phyloP scores from a whole-genome alignment of 2,113 vertebrate genomes.

The Scomber japonicus region DNA sequence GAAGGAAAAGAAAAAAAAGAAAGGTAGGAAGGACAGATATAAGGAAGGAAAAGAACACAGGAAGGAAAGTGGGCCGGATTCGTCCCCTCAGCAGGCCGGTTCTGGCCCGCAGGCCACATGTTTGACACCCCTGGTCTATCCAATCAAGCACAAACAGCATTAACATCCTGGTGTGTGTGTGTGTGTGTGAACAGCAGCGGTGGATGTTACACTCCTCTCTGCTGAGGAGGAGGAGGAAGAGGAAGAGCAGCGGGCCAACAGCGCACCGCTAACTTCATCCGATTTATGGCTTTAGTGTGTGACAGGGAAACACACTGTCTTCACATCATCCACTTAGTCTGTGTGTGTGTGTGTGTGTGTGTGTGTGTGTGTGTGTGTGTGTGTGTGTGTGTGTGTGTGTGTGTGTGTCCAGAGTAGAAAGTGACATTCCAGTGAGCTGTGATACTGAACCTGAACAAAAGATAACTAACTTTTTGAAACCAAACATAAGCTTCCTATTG shows the following conservation, averaged over 20 bases:
- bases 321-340: conserved; percentile 39
- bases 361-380: conserved; percentile 14
- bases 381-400: background rate
- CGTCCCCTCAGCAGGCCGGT: too few relatives aligned
- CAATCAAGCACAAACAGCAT: background rate
- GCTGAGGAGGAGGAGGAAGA: conserved; percentile 2
- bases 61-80: too few relatives aligned
- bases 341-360: background rate
- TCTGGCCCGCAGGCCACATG: too few relatives aligned
- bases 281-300: conserved; percentile 50
- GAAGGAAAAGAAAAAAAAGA: too few relatives aligned
- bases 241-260: background rate
- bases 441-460: background rate
- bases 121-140: background rate
- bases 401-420: conserved; percentile 14
- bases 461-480: conserved; percentile 11
- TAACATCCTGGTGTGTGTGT: background rate
- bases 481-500: conserved; percentile 51
- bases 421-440: background rate
- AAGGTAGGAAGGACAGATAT: too few relatives aligned
- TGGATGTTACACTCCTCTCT: conserved; percentile 20
- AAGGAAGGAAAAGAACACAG: too few relatives aligned
- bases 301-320: conserved; percentile 17
- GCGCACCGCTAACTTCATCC: conserved; percentile 24
- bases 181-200: background rate